phyloP scores from a whole-genome alignment of 2,888 invertebrate genomes.

The Rotaria socialis region DNA sequence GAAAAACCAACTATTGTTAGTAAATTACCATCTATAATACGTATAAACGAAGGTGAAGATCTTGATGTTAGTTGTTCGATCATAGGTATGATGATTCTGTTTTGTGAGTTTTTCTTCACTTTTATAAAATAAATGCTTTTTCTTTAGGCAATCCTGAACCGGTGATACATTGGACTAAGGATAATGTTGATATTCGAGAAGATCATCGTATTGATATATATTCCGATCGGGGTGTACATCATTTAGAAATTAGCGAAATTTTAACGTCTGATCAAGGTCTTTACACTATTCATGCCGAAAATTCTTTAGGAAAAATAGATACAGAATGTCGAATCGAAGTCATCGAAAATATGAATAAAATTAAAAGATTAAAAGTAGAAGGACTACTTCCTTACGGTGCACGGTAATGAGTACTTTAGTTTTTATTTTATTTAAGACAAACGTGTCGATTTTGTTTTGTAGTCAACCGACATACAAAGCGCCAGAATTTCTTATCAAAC shows the following conservation, averaged over 20 bases:
- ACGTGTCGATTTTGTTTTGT: neutral
- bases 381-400: conserved; percentile 40
- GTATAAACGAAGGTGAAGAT: conserved; percentile 3
- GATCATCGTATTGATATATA: conserved; percentile 46
- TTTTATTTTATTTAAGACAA: neutral
- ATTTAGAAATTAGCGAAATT: conserved; percentile 43
- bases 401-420: neutral
- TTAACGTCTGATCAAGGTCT: conserved; percentile 50
- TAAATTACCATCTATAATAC: neutral
- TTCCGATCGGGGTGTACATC: conserved; percentile 33
- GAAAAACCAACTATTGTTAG: neutral
- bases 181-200: conserved; percentile 50
- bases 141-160: conserved; percentile 54
- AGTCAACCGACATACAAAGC: conserved; percentile 43
- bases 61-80: neutral
- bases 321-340: conserved; percentile 50
- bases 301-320: conserved; percentile 50
- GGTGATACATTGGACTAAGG: conserved; percentile 58
- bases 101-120: too few species aligned
- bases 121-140: too few species aligned
- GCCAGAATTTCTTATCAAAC: conserved; percentile 46
- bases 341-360: conserved; percentile 40
- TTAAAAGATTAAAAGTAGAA: conserved; percentile 37
- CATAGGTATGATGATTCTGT: neutral
- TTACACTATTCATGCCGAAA: conserved; percentile 52